phyloP scores from a whole-genome alignment of 2,888 invertebrate species.

The Drosophila rubida region DNA sequence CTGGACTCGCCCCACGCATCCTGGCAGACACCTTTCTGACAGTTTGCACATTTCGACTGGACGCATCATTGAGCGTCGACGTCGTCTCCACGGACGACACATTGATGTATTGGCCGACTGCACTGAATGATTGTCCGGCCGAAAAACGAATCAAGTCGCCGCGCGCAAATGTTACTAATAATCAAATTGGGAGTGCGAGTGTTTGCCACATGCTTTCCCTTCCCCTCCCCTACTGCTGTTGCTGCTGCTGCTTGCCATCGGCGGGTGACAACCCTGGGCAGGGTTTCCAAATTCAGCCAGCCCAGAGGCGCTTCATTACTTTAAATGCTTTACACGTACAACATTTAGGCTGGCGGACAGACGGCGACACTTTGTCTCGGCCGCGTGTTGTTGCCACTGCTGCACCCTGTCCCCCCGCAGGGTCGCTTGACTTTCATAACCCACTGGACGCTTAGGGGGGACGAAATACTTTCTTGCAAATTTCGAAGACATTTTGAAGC shows the following conservation, averaged over 20 bases:
- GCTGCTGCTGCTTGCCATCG: neutral
- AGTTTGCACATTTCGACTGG: constrained; percentile 59
- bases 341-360: constrained; percentile 55
- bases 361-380: constrained; percentile 53
- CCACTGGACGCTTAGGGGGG: too few species aligned
- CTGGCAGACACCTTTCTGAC: constrained; percentile 53
- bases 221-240: neutral
- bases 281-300: constrained; percentile 15
- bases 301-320: constrained; percentile 65
- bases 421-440: neutral
- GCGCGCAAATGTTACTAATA: constrained; percentile 68
- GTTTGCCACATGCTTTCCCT: neutral
- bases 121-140: constrained; percentile 64
- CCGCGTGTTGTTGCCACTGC: constrained; percentile 35
- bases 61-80: constrained; percentile 68
- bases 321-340: constrained; percentile 79
- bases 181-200: constrained; percentile 1
- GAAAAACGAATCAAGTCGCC: constrained; percentile 59
- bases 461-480: too few species aligned
- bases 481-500: too few species aligned
- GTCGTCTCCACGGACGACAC: constrained; percentile 61
- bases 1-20: constrained; percentile 2
- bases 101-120: constrained; percentile 72
- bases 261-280: constrained; percentile 10
- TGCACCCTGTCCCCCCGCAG: neutral